Evolutionary conservation across 2,113 vertebrate species (phyloP), one percentile per base, ranked within the genome.

Genomic region (Aleadryas rufinucha): DNA sequence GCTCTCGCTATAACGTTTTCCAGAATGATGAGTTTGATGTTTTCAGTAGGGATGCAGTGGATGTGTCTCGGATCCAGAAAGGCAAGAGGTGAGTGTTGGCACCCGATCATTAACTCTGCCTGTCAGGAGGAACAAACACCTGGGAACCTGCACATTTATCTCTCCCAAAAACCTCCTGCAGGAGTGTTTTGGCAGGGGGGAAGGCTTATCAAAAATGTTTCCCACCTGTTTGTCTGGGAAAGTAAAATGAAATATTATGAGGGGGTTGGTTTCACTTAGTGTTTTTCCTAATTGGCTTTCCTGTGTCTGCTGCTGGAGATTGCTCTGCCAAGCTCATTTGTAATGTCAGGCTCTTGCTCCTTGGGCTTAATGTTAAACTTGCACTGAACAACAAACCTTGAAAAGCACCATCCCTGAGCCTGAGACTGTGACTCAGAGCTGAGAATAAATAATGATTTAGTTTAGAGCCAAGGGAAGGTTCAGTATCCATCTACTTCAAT

Each of bases 21-120:
- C 99, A 99, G 84, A 98, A 99, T 0, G 99, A 99, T 4, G 99
- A 99, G 95, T 99, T 99, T 95, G 99, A 99, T 35, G 97, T 99
- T 75, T 99, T 99, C 98, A 98, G 98, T 53, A 98, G 99, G 79
- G 99, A 99, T 70, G 97, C 98, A 6, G 97, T 99, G 97, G 99
- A 99, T 96, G 97, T 99, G 97, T 99, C 98, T 63, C 98, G 99
- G 28, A 94, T 99, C 87, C 99, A 99, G 97, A 99, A 99, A 95
- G 99, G 99, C 96, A 98, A 98, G 94, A 98, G 98, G 99, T 99
- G 92, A 98, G 98, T 90, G 3, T 11, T 1, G 3, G 35, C 11
- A 5, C 71, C 50, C 44, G 45, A 52, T 47, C 31, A 52, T 49
- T 47, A 90, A 64, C 57, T 88, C 52, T 42, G 45, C 26, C 72